A percentile compares a stretch with the other conserved stretches of the same genome.
Conservation (phyloP, 2,797 vertebrate genomes). For the Sitta carolinensis region DNA sequence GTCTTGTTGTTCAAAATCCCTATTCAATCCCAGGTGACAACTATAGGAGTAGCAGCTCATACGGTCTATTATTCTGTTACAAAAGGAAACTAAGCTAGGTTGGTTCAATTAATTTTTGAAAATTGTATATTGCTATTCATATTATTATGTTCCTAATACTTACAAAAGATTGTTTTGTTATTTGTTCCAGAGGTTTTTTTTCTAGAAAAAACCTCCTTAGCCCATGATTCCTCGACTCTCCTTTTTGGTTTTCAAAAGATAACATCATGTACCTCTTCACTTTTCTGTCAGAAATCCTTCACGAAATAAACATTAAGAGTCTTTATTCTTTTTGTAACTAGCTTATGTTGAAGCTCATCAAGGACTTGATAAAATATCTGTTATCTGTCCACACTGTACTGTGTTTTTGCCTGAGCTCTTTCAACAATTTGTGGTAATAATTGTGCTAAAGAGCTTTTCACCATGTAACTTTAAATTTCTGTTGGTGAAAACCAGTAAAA, state of each 20-base stretch:
- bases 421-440: not conserved
- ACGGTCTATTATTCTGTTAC: not conserved
- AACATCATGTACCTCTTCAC: not conserved
- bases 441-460: not conserved
- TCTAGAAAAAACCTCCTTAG: not conserved
- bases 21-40: not conserved
- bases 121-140: not conserved
- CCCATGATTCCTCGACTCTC: not conserved
- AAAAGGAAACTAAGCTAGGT: not conserved
- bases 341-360: not conserved
- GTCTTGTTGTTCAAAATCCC: not conserved
- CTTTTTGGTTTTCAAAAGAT: not conserved
- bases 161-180: not conserved
- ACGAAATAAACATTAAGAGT: not conserved
- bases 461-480: not conserved
- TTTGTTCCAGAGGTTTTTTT: not conserved
- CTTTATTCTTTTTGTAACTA: not conserved
- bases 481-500: not conserved
- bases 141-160: not conserved
- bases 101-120: not conserved
- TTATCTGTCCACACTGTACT: not conserved
- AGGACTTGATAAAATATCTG: not conserved
- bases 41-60: not conserved
- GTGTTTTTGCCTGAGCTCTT: not conserved
- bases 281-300: not conserved